Conservation (phyloP, 2,888 invertebrate species). For the Pomacea canaliculata region DNA sequence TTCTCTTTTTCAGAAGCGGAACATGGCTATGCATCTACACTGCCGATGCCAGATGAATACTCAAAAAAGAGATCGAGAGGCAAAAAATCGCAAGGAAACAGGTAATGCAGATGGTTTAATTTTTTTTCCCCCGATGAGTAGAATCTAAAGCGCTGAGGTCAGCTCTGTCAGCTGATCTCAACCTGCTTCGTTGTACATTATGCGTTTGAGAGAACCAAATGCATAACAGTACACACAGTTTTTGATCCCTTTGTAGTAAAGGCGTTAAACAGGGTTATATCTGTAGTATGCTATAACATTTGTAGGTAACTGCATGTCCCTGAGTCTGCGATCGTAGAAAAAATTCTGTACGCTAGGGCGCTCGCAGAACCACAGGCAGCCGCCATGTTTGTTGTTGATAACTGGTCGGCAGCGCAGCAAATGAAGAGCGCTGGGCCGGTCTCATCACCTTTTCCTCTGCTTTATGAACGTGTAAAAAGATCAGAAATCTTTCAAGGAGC, state of each 20-base stretch:
- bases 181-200: no score
- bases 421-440: not conserved
- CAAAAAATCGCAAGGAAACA: slow-evolving; percentile 91
- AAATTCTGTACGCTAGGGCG: no score
- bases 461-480: no score
- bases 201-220: no score
- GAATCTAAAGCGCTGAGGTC: slow-evolving; percentile 32
- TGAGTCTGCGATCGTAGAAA: no score
- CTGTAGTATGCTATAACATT: not conserved
- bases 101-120: slow-evolving; percentile 74
- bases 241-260: not conserved
- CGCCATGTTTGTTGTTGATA: slow-evolving; percentile 25
- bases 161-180: slow-evolving; percentile 38
- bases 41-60: slow-evolving; percentile 84
- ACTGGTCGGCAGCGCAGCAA: slow-evolving; percentile 9
- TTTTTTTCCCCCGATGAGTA: not conserved
- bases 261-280: not conserved
- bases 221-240: not conserved
- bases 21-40: slow-evolving; percentile 89
- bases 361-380: not conserved
- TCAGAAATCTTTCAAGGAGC: no score
- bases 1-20: slow-evolving; percentile 79
- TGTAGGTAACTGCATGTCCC: no score
- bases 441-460: no score
- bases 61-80: slow-evolving; percentile 78